A percentile compares a stretch with the other conserved stretches of the same genome.
Evolutionary conservation across 2,113 vertebrate genomes (phyloP).

Genomic region (Xenotilapia leptura): DNA sequence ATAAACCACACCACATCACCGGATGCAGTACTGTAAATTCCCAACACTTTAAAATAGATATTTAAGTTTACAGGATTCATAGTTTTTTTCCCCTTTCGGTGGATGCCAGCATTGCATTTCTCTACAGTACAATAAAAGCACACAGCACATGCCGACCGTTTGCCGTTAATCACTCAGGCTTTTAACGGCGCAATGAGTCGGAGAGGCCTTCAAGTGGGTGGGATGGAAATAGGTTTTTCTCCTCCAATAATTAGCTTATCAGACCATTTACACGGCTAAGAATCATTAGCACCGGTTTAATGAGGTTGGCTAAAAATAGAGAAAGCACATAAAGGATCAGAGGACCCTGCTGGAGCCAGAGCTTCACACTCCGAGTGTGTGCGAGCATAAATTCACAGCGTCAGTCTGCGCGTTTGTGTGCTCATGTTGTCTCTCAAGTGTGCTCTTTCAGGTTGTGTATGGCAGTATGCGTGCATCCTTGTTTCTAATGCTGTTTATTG

Average conservation of each 20-base stretch:
- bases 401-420: not conserved
- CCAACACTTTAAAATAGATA: not conserved
- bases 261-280: constrained; percentile 47
- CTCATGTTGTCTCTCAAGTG: not conserved
- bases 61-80: not conserved
- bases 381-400: constrained; percentile 8
- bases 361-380: not conserved
- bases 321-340: constrained; percentile 7
- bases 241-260: constrained; percentile 48
- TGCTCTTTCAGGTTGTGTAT: not conserved
- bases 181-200: not conserved
- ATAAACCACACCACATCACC: not conserved
- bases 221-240: constrained; percentile 33
- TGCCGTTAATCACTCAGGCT: not conserved
- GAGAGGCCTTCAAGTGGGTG: not conserved
- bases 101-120: not conserved
- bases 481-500: not conserved
- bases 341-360: constrained; percentile 20
- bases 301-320: constrained; percentile 52
- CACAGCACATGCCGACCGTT: not conserved
- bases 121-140: not conserved
- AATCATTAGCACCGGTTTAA: constrained; percentile 49
- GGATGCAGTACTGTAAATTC: not conserved
- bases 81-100: not conserved
- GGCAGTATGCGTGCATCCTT: not conserved